phyloP scores from a whole-genome alignment of 2,113 vertebrate genomes.

The Trinectes maculatus region DNA sequence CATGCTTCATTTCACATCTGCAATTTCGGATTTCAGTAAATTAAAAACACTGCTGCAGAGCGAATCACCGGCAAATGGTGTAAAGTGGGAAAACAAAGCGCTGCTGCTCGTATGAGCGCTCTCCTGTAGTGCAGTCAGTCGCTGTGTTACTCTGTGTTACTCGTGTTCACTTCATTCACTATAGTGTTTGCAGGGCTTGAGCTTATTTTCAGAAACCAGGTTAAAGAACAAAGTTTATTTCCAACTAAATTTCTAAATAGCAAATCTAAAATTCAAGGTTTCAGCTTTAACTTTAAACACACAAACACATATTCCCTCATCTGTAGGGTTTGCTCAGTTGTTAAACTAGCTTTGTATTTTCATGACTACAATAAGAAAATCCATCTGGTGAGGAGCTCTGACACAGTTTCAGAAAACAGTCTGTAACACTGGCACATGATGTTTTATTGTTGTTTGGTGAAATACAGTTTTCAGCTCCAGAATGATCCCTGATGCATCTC shows the following conservation, averaged over 20 bases:
- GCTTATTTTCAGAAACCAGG: conserved; percentile 1
- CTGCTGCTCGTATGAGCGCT: conserved; percentile 6
- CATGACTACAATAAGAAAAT: not conserved
- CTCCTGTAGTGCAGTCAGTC: conserved; percentile 9
- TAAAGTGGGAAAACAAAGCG: conserved; percentile 45
- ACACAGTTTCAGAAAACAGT: not conserved
- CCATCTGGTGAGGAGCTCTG: not conserved
- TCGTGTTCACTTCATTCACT: not conserved
- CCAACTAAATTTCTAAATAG: not conserved
- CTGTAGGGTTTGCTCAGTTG: not conserved
- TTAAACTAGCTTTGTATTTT: not conserved
- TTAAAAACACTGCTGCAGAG: conserved; percentile 58
- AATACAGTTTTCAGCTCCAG: not conserved
- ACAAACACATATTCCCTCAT: not conserved
- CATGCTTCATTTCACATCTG: conserved; percentile 69
- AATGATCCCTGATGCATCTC: too few species aligned
- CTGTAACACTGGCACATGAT: not conserved
- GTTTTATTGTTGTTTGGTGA: not conserved
- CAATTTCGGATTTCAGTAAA: conserved; percentile 65
- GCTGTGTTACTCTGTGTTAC: conserved; percentile 2
- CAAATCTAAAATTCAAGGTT: not conserved
- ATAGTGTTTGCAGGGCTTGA: not conserved
- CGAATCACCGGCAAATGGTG: conserved; percentile 53
- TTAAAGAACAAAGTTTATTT: not conserved
- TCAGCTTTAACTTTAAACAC: not conserved